These are phyloP conservation scores for Papilio elwesi DNA, from an alignment of 2,888 invertebrate species.

Conservation along the genomic window DNA sequence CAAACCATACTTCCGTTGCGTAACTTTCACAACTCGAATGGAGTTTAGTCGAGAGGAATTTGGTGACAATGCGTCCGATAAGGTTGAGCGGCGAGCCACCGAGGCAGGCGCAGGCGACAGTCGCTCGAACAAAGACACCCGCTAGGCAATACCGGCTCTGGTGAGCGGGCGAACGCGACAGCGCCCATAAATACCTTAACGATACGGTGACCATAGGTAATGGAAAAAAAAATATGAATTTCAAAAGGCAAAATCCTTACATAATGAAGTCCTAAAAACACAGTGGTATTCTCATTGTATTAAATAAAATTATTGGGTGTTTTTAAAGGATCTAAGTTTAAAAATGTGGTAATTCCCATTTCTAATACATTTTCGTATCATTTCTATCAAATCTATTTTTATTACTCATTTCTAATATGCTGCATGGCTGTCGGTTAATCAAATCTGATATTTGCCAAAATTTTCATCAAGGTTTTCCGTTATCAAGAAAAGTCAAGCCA, in stretches of 20 bases:
- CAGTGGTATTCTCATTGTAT: too few species aligned
- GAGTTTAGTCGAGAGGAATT: constrained; percentile 26
- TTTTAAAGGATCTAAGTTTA: too few species aligned
- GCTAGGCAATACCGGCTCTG: constrained; percentile 33
- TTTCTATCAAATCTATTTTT: too few species aligned
- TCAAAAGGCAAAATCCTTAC: too few species aligned
- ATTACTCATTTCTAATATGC: too few species aligned
- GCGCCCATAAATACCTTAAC: constrained; percentile 38
- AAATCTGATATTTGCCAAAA: not conserved
- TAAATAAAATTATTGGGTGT: too few species aligned
- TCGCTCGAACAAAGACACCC: constrained; percentile 28
- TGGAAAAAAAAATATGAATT: too few species aligned
- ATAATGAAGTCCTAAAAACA: too few species aligned
- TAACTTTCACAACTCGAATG: constrained; percentile 15
- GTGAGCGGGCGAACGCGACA: constrained; percentile 24
- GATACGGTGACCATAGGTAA: constrained; percentile 10
- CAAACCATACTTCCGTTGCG: constrained; percentile 7
- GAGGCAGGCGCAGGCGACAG: constrained; percentile 9
- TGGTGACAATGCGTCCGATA: constrained; percentile 26
- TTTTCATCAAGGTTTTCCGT: not conserved
- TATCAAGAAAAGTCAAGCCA: not conserved
- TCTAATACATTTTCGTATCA: too few species aligned
- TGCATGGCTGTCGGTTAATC: not conserved
- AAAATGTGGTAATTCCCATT: too few species aligned
- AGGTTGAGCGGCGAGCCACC: constrained; percentile 5